These are phyloP conservation scores for Dynastes hyllus DNA, from an alignment of 2,888 invertebrate genomes.

Conservation along the genomic window DNA sequence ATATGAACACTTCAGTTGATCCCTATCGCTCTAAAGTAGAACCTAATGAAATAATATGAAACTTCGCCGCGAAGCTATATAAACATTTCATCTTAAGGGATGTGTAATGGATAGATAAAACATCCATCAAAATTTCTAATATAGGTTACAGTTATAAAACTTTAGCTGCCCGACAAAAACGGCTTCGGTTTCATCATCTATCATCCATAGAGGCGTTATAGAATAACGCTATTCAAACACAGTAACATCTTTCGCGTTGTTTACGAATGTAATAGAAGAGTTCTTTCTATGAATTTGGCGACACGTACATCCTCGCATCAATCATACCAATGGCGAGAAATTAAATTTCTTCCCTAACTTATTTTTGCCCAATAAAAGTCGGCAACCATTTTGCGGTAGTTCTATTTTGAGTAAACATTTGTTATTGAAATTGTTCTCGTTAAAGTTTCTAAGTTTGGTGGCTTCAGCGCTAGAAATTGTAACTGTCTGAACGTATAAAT, in stretches of 20 bases:
- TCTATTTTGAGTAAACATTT: constrained; percentile 15
- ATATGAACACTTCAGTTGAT: no score
- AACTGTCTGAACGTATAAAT: constrained; percentile 4
- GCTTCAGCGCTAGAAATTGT: not conserved
- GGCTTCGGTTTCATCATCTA: constrained; percentile 33
- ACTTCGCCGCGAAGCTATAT: not conserved
- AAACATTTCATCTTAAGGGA: constrained; percentile 7
- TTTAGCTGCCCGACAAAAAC: constrained; percentile 17
- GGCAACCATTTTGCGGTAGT: not conserved
- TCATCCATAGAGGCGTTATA: constrained; percentile 15
- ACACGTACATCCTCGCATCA: constrained; percentile 21
- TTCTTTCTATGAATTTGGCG: constrained; percentile 19
- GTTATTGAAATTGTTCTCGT: constrained; percentile 30
- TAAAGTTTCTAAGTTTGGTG: constrained; percentile 13
- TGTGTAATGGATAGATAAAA: not conserved
- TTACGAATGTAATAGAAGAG: constrained; percentile 17
- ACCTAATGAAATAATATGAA: not conserved
- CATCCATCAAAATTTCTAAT: constrained; percentile 44
- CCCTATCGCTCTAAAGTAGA: no score
- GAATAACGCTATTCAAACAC: constrained; percentile 24
- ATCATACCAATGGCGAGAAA: constrained; percentile 36
- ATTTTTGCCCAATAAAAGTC: constrained; percentile 12
- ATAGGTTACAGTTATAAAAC: constrained; percentile 32
- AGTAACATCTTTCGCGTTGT: constrained; percentile 19
- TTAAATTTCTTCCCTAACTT: constrained; percentile 31